Percentiles rank a stretch among this genome's conserved stretches.
Conservation (phyloP, 2,113 vertebrate species). For the Craseonycteris thonglongyai region DNA sequence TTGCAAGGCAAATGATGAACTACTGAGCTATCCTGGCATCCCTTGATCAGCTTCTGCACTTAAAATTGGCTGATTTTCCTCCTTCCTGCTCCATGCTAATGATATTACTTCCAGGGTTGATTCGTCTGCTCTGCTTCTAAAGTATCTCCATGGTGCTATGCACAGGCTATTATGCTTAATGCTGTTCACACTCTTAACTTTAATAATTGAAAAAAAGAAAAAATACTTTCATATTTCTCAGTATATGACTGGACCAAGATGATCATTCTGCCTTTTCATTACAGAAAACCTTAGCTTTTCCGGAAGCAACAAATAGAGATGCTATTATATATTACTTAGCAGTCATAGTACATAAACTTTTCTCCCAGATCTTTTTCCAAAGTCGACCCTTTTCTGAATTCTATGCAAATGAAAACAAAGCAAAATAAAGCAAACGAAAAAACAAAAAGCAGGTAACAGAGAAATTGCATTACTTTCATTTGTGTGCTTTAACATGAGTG, state of each 20-base stretch:
- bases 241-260: neutral
- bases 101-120: neutral
- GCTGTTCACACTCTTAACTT: neutral
- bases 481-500: neutral
- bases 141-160: neutral
- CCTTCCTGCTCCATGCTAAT: neutral
- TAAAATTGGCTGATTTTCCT: neutral
- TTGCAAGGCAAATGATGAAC: too few species aligned
- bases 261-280: neutral
- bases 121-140: neutral
- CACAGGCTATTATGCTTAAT: neutral
- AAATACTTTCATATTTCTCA: neutral
- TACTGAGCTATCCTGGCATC: too few species aligned
- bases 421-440: neutral
- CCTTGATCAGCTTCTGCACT: too few species aligned
- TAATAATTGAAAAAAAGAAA: neutral
- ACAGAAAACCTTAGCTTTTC: neutral
- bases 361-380: neutral
- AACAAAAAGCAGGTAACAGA: neutral
- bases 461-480: neutral
- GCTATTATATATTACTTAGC: conserved; percentile 10
- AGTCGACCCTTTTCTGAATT: neutral
- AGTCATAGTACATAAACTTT: neutral
- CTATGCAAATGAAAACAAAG: neutral
- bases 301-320: neutral